Conservation (phyloP, 2,888 invertebrate species). For the Pemphredon lugubris region DNA sequence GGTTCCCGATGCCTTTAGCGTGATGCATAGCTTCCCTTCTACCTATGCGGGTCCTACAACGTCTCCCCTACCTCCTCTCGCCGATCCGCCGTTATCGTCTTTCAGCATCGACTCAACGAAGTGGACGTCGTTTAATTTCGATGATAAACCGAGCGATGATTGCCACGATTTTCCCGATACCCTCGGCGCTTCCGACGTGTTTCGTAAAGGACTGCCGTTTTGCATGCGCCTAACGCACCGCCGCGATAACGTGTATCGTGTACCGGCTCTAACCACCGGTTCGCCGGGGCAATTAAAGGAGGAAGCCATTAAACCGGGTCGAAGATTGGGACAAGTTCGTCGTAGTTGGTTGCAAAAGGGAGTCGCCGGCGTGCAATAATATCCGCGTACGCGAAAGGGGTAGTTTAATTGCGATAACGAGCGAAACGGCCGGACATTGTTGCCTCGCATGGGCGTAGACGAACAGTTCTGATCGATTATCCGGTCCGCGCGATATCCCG, state of each 20-base stretch:
- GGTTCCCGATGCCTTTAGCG: conserved; percentile 56
- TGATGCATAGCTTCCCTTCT: conserved; percentile 64
- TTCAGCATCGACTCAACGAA: conserved; percentile 53
- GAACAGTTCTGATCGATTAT: conserved; percentile 19
- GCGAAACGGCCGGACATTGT: conserved; percentile 21
- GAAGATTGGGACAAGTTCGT: conserved; percentile 40
- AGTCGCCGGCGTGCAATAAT: conserved; percentile 8
- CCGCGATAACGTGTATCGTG: conserved; percentile 58
- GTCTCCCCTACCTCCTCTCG: conserved; percentile 38
- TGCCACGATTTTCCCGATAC: conserved; percentile 6
- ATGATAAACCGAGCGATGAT: conserved; percentile 33
- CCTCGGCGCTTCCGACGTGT: not conserved
- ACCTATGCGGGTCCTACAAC: conserved; percentile 50
- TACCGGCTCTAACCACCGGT: conserved; percentile 60
- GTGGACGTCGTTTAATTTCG: conserved; percentile 42
- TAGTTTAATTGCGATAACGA: conserved; percentile 34
- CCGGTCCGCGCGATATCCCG: not conserved
- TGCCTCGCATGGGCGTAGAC: conserved; percentile 36
- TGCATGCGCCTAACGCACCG: conserved; percentile 30
- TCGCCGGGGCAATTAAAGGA: conserved; percentile 67
- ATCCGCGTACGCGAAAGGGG: conserved; percentile 37
- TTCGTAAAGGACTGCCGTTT: conserved; percentile 8
- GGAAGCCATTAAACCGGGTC: conserved; percentile 61
- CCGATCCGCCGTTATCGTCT: conserved; percentile 49
- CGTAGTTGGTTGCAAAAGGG: conserved; percentile 1